A percentile compares a stretch with the other conserved stretches of the same genome.
These are phyloP conservation scores for Alligator sinensis DNA, from an alignment of 2,113 vertebrate genomes.

Conservation along the genomic window DNA sequence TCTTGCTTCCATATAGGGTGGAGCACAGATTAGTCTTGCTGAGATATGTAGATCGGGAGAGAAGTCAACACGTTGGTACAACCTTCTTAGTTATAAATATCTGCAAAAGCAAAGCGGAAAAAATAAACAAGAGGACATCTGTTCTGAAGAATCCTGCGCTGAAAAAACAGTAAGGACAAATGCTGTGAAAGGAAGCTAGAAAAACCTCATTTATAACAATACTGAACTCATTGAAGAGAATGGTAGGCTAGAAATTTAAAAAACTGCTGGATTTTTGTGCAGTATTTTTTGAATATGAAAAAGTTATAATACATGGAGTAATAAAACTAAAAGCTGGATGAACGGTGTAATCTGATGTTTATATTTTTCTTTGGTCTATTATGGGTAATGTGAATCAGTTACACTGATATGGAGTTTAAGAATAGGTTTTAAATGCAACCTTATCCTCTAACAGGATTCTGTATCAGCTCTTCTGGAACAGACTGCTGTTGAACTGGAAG, in stretches of 20 bases:
- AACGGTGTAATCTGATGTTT: background rate
- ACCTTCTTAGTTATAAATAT: slow-evolving; percentile 89
- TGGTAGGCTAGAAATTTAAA: background rate
- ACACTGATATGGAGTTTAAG: background rate
- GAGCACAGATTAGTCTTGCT: slow-evolving; percentile 95
- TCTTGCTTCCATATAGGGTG: slow-evolving; percentile 81
- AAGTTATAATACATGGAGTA: background rate
- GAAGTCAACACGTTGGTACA: slow-evolving; percentile 90
- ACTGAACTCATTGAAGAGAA: background rate
- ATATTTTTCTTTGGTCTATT: background rate
- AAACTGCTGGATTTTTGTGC: background rate
- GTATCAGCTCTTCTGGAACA: slow-evolving; percentile 83
- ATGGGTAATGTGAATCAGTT: background rate
- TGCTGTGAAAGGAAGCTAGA: background rate
- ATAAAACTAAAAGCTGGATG: background rate
- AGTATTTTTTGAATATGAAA: background rate
- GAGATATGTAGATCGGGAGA: slow-evolving; percentile 88
- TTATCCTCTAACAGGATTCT: slow-evolving; percentile 77
- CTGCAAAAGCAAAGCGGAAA: slow-evolving; percentile 82
- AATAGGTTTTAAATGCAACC: background rate
- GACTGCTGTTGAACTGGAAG: slow-evolving; percentile 82
- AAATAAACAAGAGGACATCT: slow-evolving; percentile 67
- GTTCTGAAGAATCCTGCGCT: slow-evolving; percentile 47
- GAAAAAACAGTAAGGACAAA: slow-evolving; percentile 74
- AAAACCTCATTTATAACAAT: too few relatives aligned